Percentiles rank a stretch among this genome's conserved stretches.
These are phyloP conservation scores for Carcharodon carcharias DNA, from an alignment of 2,797 vertebrate species.

Conservation along the genomic window DNA sequence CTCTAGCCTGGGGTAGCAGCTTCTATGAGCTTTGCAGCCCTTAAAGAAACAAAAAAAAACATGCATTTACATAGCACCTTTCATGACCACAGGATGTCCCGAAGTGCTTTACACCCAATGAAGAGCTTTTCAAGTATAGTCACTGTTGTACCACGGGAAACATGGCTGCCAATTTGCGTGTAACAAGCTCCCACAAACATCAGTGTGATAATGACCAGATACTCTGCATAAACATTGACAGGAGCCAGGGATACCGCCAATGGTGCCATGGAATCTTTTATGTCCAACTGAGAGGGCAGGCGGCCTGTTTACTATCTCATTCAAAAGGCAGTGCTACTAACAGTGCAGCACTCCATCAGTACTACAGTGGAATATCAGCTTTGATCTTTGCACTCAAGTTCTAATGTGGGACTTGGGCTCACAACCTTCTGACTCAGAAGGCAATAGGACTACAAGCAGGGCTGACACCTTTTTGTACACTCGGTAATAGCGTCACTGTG, in stretches of 20 bases:
- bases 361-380: neutral
- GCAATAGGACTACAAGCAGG: neutral
- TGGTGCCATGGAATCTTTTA: neutral
- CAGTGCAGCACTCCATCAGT: neutral
- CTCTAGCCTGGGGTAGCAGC: neutral
- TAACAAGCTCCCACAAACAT: neutral
- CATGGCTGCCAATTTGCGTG: neutral
- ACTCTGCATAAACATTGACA: neutral
- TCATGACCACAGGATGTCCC: too few relatives aligned
- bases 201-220: neutral
- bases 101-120: too few relatives aligned
- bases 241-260: neutral
- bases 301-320: neutral
- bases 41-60: too few relatives aligned
- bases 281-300: neutral
- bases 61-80: too few relatives aligned
- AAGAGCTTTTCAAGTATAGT: neutral
- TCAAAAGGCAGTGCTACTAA: neutral
- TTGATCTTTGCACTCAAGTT: neutral
- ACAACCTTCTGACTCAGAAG: neutral
- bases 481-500: neutral
- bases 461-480: neutral
- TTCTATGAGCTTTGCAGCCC: neutral
- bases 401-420: neutral
- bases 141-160: neutral